Evolutionary conservation across 2,797 vertebrate species (phyloP), one percentile per base, ranked within the genome.

Genomic region (Thaleichthys pacificus): DNA sequence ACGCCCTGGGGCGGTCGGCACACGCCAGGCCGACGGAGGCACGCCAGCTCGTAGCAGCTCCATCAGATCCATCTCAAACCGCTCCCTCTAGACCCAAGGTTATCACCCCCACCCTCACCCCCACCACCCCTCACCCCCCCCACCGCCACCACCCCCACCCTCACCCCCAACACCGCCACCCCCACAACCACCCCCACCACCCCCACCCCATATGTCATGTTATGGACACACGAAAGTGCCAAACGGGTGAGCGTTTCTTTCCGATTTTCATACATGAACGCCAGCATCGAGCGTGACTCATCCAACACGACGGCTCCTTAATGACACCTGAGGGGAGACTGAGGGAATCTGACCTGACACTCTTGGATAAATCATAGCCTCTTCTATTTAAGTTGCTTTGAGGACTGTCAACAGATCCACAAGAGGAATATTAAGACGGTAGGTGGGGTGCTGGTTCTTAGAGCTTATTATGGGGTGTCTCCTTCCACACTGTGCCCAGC

Each of bases 301-400:
- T 83, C 86, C 80, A 84, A 78, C 66, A 85, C 87, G 81, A 83
- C 89, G 88, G 86, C 89, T 89, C 85, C 86, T 51, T 89, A 89
- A 88, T 80, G 89, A 90, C 88, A 89, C 71, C 12, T 80, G 83
- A 84, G 87, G 77, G 57, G 84, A 82, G 82, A 85, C 86, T 88
- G 87, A 90, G 87, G 87, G 88, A 82, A 92, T 90, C 80, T 85
- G 84, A 90, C 89, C 86, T 89, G 90, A 92, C 90, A 91, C 87
- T 85, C 85, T 89, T 87, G 87, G 86, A 87, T 85, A 90, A 88
- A 90, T 89, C 89, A 84, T 75, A 63, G 81, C 82, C 87, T 84
- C 85, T 83, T 85, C 61, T 87, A 89, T 89, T 58, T 42, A 87
- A 90, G 88, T 89, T 87, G 81, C 88, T 89, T 87, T 86, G 88